Base-by-base conservation (phyloP, 1,140 invertebrate species). In the Brachionus manjavacas region DNA sequence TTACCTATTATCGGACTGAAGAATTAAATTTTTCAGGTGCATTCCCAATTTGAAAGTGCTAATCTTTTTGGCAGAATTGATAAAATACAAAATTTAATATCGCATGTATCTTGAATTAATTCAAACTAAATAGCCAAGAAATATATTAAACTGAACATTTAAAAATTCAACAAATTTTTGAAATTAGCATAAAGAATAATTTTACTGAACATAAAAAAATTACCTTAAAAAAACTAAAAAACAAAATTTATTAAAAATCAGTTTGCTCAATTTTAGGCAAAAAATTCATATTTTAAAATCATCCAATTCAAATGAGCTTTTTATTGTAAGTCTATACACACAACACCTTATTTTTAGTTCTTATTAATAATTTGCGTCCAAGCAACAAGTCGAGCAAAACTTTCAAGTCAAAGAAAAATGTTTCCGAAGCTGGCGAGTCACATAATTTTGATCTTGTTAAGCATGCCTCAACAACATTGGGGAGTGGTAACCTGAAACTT, bases 381-480 rank as follows among this genome's bases (percentile, higher is more conserved):
- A 85, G 94, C 88, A 94, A 94, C 89, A 92, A 95, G 87, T 96
- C 95, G 84, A 96, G 95, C 72, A 96, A 81, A 46, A 81, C 79
- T n/a, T 68, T 81, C 16, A 81, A 81, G 31, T 46, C 79, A 9
- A 81, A 46, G 39, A 81, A 81, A 64, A 81, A 81, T 46, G 79
- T 68, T 9, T 28, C 79, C 9, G 79, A 60, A 14, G 28, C n/a
- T 14, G 52, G 20, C 12, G 64, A 64, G 64, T 81, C 79, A 20
- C 72, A 76, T n/a, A 76, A 76, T 76, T 76, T 98, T 94, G 96
- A 99, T 89, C 91, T 99, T 88, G 98, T 99, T 96, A 96, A 98
- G 92, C 97, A 99, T 93, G 97, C 97, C 28, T 96, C 96, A 23
- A 96, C 96, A 16, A 99, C 97, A 0, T 90, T 99, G 55, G 97